Percentiles rank a stretch among this genome's conserved stretches.
These are phyloP conservation scores for Anthonomus grandis DNA, from an alignment of 1,140 invertebrate genomes.

Conservation along the genomic window DNA sequence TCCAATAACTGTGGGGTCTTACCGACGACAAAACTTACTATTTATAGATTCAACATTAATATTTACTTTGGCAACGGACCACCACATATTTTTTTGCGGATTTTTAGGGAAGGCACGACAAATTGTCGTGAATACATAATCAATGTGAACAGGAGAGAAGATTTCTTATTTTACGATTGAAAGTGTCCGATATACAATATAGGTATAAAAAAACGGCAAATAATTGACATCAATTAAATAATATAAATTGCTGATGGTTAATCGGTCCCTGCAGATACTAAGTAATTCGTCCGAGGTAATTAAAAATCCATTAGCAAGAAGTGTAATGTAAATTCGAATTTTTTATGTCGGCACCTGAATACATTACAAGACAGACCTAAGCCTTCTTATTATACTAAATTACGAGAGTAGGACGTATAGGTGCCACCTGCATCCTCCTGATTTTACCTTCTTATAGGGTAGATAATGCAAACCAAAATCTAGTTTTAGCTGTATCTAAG, in stretches of 20 bases:
- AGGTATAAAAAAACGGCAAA: no score
- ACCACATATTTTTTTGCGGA: slow-evolving; percentile 36
- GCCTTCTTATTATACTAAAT: slow-evolving; percentile 14
- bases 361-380: slow-evolving; percentile 29
- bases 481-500: neutral
- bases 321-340: slow-evolving; percentile 43
- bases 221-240: no score
- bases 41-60: slow-evolving; percentile 43
- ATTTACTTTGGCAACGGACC: slow-evolving; percentile 40
- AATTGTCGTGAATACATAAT: no score
- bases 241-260: neutral
- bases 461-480: neutral
- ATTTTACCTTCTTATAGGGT: neutral
- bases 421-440: slow-evolving; percentile 10
- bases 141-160: no score
- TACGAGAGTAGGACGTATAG: slow-evolving; percentile 1
- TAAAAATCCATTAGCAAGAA: slow-evolving; percentile 46
- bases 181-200: no score
- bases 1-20: slow-evolving; percentile 37
- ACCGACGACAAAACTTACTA: slow-evolving; percentile 41
- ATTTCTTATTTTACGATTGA: no score
- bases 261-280: slow-evolving; percentile 13
- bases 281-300: slow-evolving; percentile 43
- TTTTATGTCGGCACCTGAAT: slow-evolving; percentile 37
- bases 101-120: no score